Evolutionary conservation across 1,140 invertebrate species (phyloP).

Genomic region (Chelonus insularis): DNA sequence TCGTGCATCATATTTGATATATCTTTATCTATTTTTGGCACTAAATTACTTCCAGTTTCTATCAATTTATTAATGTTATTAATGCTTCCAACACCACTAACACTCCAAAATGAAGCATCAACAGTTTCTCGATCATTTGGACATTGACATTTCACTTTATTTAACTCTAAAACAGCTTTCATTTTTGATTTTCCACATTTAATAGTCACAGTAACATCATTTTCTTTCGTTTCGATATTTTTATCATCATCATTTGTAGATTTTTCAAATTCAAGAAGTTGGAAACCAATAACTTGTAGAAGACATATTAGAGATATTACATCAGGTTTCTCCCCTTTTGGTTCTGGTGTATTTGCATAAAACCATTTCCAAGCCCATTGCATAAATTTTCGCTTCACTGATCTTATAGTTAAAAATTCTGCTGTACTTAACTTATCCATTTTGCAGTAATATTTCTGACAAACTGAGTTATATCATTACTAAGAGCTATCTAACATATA

Average conservation of each 20-base stretch:
- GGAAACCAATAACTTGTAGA: slow-evolving; percentile 45
- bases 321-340: slow-evolving; percentile 35
- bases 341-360: slow-evolving; percentile 21
- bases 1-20: slow-evolving; percentile 35
- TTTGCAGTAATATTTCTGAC: neutral
- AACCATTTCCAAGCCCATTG: slow-evolving; percentile 43
- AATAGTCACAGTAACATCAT: slow-evolving; percentile 35
- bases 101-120: slow-evolving; percentile 47
- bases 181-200: slow-evolving; percentile 48
- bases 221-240: slow-evolving; percentile 25
- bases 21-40: slow-evolving; percentile 43
- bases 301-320: slow-evolving; percentile 38
- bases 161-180: slow-evolving; percentile 44
- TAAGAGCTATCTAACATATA: too few species aligned
- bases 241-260: slow-evolving; percentile 14
- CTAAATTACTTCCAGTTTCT: slow-evolving; percentile 48
- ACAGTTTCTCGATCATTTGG: slow-evolving; percentile 37
- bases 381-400: slow-evolving; percentile 35
- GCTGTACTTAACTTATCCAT: slow-evolving; percentile 5
- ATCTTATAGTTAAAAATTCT: neutral
- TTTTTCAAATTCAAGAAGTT: slow-evolving; percentile 43
- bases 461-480: neutral
- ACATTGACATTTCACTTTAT: slow-evolving; percentile 44
- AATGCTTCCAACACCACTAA: slow-evolving; percentile 39
- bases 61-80: slow-evolving; percentile 43